Evolutionary conservation across 2,113 vertebrate genomes (phyloP).

Genomic region (Podarcis cretensis): DNA sequence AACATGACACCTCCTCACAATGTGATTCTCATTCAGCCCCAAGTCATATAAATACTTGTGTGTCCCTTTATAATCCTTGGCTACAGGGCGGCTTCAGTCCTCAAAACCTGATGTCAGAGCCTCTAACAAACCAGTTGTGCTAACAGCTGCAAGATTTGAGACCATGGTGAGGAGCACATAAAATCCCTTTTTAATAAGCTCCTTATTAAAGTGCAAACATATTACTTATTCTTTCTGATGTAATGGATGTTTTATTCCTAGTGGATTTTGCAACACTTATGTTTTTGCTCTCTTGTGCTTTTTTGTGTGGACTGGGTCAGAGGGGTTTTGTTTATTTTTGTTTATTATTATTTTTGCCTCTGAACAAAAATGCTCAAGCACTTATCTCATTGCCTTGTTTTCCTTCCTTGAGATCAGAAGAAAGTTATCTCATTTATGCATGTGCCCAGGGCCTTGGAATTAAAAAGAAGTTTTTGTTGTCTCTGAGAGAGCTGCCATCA

Average conservation of each 20-base stretch:
- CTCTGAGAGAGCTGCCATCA: neutral
- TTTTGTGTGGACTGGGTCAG: neutral
- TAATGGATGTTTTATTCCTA: neutral
- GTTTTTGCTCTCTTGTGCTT: too few species aligned
- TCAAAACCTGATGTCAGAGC: neutral
- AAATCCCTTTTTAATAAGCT: neutral
- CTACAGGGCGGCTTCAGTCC: neutral
- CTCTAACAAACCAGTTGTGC: neutral
- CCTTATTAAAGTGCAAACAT: neutral
- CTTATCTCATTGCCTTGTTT: neutral
- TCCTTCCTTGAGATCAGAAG: neutral
- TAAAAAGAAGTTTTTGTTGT: neutral
- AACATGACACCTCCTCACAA: neutral
- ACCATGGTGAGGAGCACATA: too few species aligned
- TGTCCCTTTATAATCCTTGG: neutral
- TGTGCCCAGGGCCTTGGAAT: neutral
- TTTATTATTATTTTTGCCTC: neutral
- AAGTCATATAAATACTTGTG: neutral
- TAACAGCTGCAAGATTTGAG: neutral
- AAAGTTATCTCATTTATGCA: neutral
- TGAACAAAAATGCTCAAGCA: conserved; percentile 3
- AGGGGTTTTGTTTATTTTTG: neutral
- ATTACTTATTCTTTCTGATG: conserved; percentile 5
- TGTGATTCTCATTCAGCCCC: neutral
- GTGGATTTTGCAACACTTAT: neutral